These are phyloP conservation scores for Prionace glauca DNA, from an alignment of 2,797 vertebrate species.

Conservation along the genomic window DNA sequence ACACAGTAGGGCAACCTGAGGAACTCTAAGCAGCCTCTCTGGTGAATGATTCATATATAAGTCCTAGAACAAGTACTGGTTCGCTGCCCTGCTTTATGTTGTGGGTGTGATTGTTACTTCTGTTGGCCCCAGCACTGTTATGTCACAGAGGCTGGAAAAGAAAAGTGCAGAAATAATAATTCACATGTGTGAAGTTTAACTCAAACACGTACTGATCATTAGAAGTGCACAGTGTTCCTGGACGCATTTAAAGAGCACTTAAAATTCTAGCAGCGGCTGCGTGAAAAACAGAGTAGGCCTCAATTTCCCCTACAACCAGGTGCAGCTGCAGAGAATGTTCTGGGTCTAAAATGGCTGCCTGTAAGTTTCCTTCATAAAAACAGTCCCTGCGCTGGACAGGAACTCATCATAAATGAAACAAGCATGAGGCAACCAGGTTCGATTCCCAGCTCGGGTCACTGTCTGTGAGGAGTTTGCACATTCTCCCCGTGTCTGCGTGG, in stretches of 20 bases:
- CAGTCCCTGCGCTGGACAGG: not conserved
- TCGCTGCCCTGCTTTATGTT: not conserved
- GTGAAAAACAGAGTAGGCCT: not conserved
- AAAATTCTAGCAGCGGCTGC: not conserved
- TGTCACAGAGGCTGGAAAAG: not conserved
- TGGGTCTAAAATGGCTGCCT: not conserved
- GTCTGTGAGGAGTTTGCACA: no score
- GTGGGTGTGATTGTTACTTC: not conserved
- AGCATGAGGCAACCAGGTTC: no score
- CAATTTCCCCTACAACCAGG: not conserved
- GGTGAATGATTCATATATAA: conserved; percentile 30
- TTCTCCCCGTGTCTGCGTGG: no score
- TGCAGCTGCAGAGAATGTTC: not conserved
- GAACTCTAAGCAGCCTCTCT: not conserved
- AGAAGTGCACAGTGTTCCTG: conserved; percentile 26
- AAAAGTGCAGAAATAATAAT: conserved; percentile 23
- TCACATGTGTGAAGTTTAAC: conserved; percentile 29
- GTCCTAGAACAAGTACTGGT: not conserved
- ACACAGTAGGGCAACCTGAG: not conserved
- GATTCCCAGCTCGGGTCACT: no score
- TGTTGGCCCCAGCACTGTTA: not conserved
- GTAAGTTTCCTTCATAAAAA: not conserved
- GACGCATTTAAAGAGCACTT: not conserved
- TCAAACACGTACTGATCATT: not conserved
- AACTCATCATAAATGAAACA: not conserved